These are phyloP conservation scores for Oreotrochilus melanogaster DNA, from an alignment of 2,113 vertebrate genomes.

Conservation along the genomic window DNA sequence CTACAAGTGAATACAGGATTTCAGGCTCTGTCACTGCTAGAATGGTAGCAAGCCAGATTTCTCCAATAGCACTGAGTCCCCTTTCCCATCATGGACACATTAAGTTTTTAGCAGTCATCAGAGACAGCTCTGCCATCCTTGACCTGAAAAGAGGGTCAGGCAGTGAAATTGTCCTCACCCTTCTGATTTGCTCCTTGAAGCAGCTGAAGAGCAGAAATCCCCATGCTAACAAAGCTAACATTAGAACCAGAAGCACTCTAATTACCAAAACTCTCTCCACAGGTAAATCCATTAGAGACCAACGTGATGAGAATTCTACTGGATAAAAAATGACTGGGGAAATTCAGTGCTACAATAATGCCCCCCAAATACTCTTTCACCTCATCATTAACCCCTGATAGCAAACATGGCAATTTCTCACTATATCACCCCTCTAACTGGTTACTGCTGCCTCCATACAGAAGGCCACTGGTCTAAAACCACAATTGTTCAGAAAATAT, in stretches of 20 bases:
- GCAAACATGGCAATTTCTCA: neutral
- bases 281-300: neutral
- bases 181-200: neutral
- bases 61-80: neutral
- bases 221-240: rapidly evolving
- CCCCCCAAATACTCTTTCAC: neutral
- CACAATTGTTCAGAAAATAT: neutral
- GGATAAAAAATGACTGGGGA: neutral
- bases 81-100: neutral
- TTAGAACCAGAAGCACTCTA: neutral
- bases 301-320: neutral
- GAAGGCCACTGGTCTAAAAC: neutral
- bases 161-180: neutral
- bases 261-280: neutral
- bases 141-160: neutral
- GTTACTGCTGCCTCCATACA: neutral
- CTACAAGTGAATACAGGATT: neutral
- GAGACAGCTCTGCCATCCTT: neutral
- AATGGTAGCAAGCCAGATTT: neutral
- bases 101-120: neutral
- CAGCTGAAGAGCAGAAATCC: neutral
- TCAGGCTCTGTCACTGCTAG: neutral
- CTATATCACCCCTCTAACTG: rapidly evolving
- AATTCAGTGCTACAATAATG: neutral
- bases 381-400: neutral